A percentile compares a stretch with the other conserved stretches of the same genome.
Conservation (phyloP, 1,140 invertebrate genomes). For the Drosophila littoralis region DNA sequence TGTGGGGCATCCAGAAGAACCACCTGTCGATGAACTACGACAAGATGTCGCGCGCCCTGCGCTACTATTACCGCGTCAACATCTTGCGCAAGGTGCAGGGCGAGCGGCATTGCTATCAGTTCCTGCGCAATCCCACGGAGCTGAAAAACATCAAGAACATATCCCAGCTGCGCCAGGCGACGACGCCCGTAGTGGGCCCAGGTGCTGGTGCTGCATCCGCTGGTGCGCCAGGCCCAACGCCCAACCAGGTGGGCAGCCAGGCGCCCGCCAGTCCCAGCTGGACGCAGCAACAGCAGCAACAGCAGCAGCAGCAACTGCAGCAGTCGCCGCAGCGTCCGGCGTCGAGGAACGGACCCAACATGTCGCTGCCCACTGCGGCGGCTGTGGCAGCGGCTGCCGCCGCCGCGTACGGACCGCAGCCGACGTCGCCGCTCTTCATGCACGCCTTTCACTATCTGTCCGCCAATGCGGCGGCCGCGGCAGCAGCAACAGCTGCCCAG, state of each 20-base stretch:
- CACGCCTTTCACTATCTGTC: slow-evolving; percentile 83
- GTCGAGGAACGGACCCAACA: slow-evolving; percentile 58
- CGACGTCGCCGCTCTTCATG: slow-evolving; percentile 81
- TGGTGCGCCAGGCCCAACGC: slow-evolving; percentile 1
- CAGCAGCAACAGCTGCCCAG: slow-evolving; percentile 64
- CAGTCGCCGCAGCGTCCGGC: slow-evolving; percentile 65
- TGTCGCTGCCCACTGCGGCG: slow-evolving; percentile 71
- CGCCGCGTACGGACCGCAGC: slow-evolving; percentile 80
- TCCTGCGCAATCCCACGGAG: slow-evolving; percentile 94
- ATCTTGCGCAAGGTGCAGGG: slow-evolving; percentile 99
- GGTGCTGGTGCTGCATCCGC: background rate
- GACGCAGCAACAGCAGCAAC: slow-evolving; percentile 57
- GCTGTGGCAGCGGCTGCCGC: slow-evolving; percentile 76
- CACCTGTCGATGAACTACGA: slow-evolving; percentile 99
- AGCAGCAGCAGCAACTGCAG: slow-evolving; percentile 58
- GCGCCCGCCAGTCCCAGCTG: slow-evolving; percentile 56
- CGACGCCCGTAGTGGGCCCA: slow-evolving; percentile 44
- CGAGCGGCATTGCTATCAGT: slow-evolving; percentile 98
- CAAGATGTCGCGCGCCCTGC: slow-evolving; percentile 98
- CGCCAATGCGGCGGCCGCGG: slow-evolving; percentile 63
- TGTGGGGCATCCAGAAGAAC: slow-evolving; percentile 99
- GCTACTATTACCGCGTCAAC: slow-evolving; percentile 99
- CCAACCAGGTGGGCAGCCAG: slow-evolving; percentile 39
- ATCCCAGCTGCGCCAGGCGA: slow-evolving; percentile 92
- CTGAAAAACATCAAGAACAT: slow-evolving; percentile 97